Percentiles rank a stretch among this genome's conserved stretches.
Conservation (phyloP, 2,888 invertebrate species). For the Saturnia japonica region DNA sequence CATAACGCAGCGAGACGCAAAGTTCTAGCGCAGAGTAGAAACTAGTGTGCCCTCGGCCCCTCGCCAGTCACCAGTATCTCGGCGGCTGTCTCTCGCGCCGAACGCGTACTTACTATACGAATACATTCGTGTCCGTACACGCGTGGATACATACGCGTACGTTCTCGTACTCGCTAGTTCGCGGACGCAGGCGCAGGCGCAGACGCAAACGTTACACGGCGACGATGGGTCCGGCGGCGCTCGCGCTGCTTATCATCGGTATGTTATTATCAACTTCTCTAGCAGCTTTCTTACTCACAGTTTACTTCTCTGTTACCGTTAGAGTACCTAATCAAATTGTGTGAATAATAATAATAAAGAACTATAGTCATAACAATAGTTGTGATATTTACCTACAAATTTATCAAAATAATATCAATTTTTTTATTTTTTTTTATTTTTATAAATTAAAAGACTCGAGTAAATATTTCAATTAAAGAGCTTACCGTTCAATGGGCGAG, state of each 20-base stretch:
- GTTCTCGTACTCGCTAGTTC: background rate
- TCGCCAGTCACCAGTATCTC: background rate
- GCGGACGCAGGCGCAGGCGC: background rate
- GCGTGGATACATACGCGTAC: slow-evolving; percentile 25
- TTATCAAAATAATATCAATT: background rate
- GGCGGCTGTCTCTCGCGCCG: slow-evolving; percentile 27
- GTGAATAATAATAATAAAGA: background rate
- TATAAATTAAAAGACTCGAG: background rate
- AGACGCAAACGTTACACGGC: background rate
- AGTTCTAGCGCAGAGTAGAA: background rate
- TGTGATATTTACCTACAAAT: too few species aligned
- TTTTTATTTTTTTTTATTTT: background rate
- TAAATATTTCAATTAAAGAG: background rate
- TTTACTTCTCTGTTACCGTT: slow-evolving; percentile 4
- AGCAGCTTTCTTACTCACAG: background rate
- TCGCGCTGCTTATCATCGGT: slow-evolving; percentile 49
- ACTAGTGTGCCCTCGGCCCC: background rate
- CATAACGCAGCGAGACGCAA: slow-evolving; percentile 15
- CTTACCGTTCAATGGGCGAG: background rate
- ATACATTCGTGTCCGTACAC: slow-evolving; percentile 19
- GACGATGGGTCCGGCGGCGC: slow-evolving; percentile 33
- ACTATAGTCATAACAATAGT: background rate
- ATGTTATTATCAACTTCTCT: slow-evolving; percentile 30
- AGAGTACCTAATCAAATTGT: slow-evolving; percentile 7
- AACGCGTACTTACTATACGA: slow-evolving; percentile 22